Evolutionary conservation across 2,797 vertebrate species (phyloP), one percentile per base, ranked within the genome.

Genomic region (Champsocephalus esox): DNA sequence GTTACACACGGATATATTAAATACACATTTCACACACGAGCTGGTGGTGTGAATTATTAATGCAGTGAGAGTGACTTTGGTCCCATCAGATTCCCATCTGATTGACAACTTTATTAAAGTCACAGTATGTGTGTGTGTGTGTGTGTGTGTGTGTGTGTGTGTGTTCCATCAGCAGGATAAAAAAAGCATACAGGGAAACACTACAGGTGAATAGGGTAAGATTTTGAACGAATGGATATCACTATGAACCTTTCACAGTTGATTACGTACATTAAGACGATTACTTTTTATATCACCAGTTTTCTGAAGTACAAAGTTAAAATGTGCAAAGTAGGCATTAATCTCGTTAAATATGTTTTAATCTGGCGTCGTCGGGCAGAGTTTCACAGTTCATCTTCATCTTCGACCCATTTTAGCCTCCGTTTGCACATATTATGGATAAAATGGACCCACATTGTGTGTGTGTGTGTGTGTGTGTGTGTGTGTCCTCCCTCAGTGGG

Each of bases 71-170:
- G 86, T 88, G 92, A 92, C 93, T 92, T 87, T 66, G 92, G 91
- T 93, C 93, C 50, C 63, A 91, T 91, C 94, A 91, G 93, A 94
- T 95, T 95, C 94, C 94, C 94, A 95, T 94, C 94, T 92, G 92
- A 92, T 88, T 56, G 91, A 93, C 92, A 75, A 70, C 85, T 87
- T 82, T 66, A 28, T 50, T 90, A 75, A 91, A 93, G 92, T 91
- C 94, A 92, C 88, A 56, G 46, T 48, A 32, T n/a, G n/a, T n/a
- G n/a, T n/a, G n/a, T n/a, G n/a, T n/a, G 28, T 62, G 57, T 54
- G 65, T 48, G 34, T 43, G 59, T 11, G 28, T 67, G 65, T 73
- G 60, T 72, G n/a, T 66, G 60, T 64, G 58, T 11, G 21, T 41
- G 17, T 64, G 12, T 3, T 3, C 24, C 24, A 28, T 34, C 34